Evolutionary conservation across 2,113 vertebrate genomes (phyloP).

Genomic region (Nycticorax nycticorax): DNA sequence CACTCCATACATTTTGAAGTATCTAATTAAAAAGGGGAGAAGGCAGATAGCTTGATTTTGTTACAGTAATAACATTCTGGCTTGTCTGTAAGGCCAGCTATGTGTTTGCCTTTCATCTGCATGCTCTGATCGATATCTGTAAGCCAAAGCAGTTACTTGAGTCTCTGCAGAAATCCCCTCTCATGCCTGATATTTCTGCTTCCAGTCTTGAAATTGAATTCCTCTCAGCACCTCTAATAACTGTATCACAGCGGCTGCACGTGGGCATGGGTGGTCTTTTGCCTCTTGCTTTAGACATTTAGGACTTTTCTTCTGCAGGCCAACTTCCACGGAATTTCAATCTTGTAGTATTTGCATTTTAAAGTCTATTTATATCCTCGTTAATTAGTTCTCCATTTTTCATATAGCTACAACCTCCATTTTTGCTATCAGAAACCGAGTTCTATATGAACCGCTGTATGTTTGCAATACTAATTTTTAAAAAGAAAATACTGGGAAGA

Average conservation of each 20-base stretch:
- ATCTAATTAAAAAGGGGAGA: background rate
- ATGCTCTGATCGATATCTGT: conserved; percentile 39
- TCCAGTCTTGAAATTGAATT: background rate
- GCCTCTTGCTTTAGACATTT: background rate
- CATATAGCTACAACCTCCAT: background rate
- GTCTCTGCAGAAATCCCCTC: conserved; percentile 38
- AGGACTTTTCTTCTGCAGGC: background rate
- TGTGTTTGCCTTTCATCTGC: conserved; percentile 49
- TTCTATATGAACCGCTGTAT: background rate
- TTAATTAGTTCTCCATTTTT: background rate
- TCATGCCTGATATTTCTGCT: background rate
- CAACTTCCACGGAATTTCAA: background rate
- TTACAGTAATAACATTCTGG: background rate
- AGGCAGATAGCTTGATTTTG: background rate
- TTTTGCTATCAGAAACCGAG: background rate
- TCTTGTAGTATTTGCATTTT: background rate
- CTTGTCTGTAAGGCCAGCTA: background rate
- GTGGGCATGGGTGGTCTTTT: background rate
- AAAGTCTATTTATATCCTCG: background rate
- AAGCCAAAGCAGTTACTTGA: background rate
- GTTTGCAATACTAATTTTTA: background rate
- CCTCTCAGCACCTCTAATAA: background rate
- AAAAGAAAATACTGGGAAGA: background rate
- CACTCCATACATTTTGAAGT: background rate
- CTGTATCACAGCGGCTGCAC: background rate